A percentile compares a stretch with the other conserved stretches of the same genome.
phyloP scores from a whole-genome alignment of 2,888 invertebrate species.

The Eupithecia abbreviata region DNA sequence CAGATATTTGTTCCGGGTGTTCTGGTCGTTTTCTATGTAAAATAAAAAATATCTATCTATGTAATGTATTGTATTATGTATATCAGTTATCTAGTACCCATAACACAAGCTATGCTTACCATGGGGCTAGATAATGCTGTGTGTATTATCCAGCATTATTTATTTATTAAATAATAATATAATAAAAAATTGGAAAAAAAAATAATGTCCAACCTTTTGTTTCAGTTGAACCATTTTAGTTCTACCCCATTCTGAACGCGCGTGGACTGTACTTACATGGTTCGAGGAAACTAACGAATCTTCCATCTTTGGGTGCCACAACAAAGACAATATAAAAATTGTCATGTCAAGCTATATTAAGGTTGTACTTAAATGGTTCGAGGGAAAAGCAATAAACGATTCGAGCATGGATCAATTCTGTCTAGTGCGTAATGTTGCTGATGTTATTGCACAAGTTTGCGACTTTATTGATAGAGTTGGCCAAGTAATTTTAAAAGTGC shows the following conservation, averaged over 20 bases:
- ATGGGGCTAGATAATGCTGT: too few species aligned
- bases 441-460: constrained; percentile 78
- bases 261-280: background rate
- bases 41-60: too few species aligned
- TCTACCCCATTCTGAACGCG: background rate
- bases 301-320: background rate
- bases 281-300: background rate
- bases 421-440: constrained; percentile 70
- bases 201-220: background rate
- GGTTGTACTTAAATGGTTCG: background rate
- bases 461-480: constrained; percentile 80
- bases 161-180: too few species aligned
- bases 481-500: constrained; percentile 72
- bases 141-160: too few species aligned
- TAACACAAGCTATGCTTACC: too few species aligned
- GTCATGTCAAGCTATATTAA: background rate
- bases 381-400: constrained; percentile 21
- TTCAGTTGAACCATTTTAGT: background rate
- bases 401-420: constrained; percentile 57
- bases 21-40: too few species aligned
- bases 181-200: too few species aligned
- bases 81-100: too few species aligned
- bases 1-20: too few species aligned
- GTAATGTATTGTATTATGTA: too few species aligned
- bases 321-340: background rate